phyloP scores from a whole-genome alignment of 2,797 vertebrate species.

The Molossus molossus region DNA sequence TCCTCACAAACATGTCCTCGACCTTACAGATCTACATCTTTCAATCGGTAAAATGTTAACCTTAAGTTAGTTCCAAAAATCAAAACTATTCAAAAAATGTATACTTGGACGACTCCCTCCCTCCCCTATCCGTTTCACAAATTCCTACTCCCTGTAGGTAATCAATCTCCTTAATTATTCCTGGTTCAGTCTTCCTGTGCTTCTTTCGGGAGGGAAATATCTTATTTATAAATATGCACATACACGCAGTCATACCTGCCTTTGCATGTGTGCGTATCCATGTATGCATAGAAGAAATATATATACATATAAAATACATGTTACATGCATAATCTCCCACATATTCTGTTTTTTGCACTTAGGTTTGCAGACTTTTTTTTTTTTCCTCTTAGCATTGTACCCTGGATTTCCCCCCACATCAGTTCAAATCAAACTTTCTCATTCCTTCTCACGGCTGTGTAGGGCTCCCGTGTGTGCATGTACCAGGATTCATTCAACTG shows the following conservation, averaged over 20 bases:
- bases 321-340: background rate
- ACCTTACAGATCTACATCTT: background rate
- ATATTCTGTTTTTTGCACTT: background rate
- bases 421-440: fast-evolving
- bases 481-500: fast-evolving
- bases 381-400: fast-evolving
- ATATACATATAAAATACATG: background rate
- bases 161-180: background rate
- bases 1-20: fast-evolving
- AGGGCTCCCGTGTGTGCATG: fast-evolving
- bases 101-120: background rate
- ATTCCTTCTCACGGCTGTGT: fast-evolving
- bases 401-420: too few relatives aligned
- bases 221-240: background rate
- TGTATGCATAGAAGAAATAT: background rate
- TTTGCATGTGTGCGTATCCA: background rate
- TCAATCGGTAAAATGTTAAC: background rate
- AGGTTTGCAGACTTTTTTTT: fast-evolving
- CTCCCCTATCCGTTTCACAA: background rate
- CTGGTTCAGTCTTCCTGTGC: background rate
- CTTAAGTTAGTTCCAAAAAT: background rate
- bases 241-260: background rate
- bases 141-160: background rate
- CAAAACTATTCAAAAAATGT: background rate
- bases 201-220: background rate